Evolutionary conservation across 23 tunicate species (phyloP).

Genomic region (Oikopleura albicans): DNA sequence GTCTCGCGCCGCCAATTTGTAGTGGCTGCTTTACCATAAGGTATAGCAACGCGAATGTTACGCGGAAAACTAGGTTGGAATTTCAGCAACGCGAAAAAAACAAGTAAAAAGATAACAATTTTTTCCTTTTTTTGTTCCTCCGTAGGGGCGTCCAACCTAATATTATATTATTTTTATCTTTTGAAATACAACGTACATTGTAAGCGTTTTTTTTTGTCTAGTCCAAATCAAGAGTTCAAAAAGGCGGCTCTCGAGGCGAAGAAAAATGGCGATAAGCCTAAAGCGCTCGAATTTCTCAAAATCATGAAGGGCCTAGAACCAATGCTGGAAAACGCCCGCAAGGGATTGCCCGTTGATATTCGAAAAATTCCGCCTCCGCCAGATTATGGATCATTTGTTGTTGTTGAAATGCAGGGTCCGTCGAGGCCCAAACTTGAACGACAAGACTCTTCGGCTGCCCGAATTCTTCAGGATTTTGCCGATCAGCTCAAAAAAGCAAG

Average conservation of each 20-base stretch:
- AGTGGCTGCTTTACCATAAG: no score
- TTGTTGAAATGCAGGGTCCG: neutral
- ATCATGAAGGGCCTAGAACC: neutral
- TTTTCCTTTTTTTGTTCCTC: no score
- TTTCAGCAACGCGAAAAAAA: no score
- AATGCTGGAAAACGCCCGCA: neutral
- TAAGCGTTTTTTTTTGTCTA: neutral
- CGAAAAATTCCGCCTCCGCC: neutral
- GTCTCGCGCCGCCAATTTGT: no score
- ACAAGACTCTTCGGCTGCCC: neutral
- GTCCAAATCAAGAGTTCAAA: neutral
- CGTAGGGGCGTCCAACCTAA: no score
- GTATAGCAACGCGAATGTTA: no score
- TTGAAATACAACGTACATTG: no score
- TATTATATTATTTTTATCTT: no score
- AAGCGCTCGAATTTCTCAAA: neutral
- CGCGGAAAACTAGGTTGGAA: no score
- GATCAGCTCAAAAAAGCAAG: slow-evolving; percentile 18
- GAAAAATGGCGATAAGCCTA: neutral
- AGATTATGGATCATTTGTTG: neutral
- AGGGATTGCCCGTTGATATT: neutral
- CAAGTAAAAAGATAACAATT: no score
- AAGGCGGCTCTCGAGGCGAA: neutral
- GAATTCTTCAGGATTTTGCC: slow-evolving; percentile 20
- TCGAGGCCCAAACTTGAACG: neutral